These are phyloP conservation scores for Saccostrea cuccullata DNA, from an alignment of 1,140 invertebrate genomes.

Conservation along the genomic window DNA sequence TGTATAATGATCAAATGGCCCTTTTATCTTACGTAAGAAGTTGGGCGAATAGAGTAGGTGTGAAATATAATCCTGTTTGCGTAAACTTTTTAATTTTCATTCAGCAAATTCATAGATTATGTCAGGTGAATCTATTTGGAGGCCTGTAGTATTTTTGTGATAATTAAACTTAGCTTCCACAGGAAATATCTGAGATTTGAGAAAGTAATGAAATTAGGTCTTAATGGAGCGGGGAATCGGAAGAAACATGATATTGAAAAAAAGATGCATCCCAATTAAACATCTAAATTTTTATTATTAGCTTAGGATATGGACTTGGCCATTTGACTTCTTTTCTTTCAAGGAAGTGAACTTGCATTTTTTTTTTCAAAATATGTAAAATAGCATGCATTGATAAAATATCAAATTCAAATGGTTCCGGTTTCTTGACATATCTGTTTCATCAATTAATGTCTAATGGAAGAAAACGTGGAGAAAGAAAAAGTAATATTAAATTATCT, in stretches of 20 bases:
- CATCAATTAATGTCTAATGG: conserved; percentile 11
- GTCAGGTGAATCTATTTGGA: not conserved
- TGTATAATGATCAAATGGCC: not conserved
- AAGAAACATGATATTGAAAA: not conserved
- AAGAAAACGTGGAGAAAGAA: not conserved
- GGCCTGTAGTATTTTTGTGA: not conserved
- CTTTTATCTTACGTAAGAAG: conserved; percentile 12
- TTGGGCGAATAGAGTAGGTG: not conserved
- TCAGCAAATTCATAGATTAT: not conserved
- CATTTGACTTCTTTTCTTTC: not conserved
- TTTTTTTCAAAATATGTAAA: not conserved
- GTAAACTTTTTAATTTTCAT: conserved; percentile 15
- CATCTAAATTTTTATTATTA: not conserved
- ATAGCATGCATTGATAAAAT: conserved; percentile 4
- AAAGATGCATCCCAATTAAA: not conserved
- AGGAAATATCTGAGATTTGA: not conserved
- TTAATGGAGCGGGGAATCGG: not conserved
- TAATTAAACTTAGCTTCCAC: not conserved
- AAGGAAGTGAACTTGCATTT: not conserved
- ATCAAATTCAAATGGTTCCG: not conserved
- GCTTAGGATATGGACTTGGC: not conserved
- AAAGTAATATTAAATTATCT: not conserved
- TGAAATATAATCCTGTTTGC: conserved; percentile 7
- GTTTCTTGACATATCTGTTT: not conserved
- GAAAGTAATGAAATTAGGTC: not conserved